Conservation (phyloP, 2,797 vertebrate species). For the Pseudotriccus pelzelni region DNA sequence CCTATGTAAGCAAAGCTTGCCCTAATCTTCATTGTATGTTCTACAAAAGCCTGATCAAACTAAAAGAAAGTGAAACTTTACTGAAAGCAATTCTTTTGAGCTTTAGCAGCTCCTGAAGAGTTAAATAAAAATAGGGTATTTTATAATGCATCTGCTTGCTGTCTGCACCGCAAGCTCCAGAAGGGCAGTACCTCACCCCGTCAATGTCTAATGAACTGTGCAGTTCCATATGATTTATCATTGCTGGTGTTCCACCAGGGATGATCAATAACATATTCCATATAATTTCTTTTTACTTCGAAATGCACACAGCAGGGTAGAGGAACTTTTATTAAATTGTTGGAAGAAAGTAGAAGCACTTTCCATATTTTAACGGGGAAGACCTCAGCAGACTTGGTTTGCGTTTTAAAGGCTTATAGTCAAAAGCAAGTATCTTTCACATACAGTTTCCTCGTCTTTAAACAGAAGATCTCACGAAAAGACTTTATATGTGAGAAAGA, state of each 20-base stretch:
- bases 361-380: constrained; percentile 49
- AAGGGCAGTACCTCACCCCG: constrained; percentile 16
- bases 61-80: constrained; percentile 27
- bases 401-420: not conserved
- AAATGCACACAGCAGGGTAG: constrained; percentile 60
- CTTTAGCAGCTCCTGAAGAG: constrained; percentile 18
- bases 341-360: constrained; percentile 47
- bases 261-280: constrained; percentile 65
- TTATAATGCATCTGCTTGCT: constrained; percentile 11
- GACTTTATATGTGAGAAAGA: not conserved
- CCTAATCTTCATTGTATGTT: not conserved
- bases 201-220: constrained; percentile 71
- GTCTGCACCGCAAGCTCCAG: not conserved
- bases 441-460: constrained; percentile 5
- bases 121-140: constrained; percentile 46
- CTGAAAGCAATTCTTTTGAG: not conserved
- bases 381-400: constrained; percentile 19
- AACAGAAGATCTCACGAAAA: not conserved
- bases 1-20: not conserved
- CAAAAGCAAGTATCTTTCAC: not conserved
- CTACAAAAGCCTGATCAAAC: not conserved
- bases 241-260: constrained; percentile 50
- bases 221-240: constrained; percentile 43
- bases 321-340: constrained; percentile 48
- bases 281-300: constrained; percentile 67